Conservation (phyloP, 2,797 vertebrate genomes). For the Tenualosa ilisha region DNA sequence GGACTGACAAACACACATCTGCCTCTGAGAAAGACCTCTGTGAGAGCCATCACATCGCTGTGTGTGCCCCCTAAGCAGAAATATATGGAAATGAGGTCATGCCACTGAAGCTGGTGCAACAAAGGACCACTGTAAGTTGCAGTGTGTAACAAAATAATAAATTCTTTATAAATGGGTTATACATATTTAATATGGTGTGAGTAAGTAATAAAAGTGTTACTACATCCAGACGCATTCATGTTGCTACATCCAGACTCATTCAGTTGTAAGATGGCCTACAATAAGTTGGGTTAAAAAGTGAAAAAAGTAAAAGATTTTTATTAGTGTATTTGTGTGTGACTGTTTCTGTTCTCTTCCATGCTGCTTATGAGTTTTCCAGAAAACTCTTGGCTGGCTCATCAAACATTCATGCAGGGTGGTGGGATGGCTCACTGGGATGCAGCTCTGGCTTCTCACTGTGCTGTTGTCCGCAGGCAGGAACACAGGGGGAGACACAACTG, state of each 20-base stretch:
- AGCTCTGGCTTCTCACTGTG: background rate
- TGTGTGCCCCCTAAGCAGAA: too few species aligned
- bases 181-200: too few species aligned
- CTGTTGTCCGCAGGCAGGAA: background rate
- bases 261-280: background rate
- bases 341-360: background rate
- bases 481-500: background rate
- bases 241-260: too few species aligned
- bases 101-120: background rate
- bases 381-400: background rate
- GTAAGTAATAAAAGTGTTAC: too few species aligned
- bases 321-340: background rate
- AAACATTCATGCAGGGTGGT: background rate
- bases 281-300: background rate
- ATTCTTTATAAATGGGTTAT: too few species aligned
- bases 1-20: constrained; percentile 28
- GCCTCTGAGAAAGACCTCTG: background rate
- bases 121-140: background rate
- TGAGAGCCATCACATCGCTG: background rate
- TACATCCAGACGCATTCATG: too few species aligned
- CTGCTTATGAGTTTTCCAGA: background rate
- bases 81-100: background rate
- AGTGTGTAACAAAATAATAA: too few species aligned
- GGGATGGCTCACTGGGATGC: background rate
- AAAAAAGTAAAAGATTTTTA: too few species aligned